Evolutionary conservation across 2,113 vertebrate species (phyloP).

Genomic region (Cyphomyrus discorhynchus): DNA sequence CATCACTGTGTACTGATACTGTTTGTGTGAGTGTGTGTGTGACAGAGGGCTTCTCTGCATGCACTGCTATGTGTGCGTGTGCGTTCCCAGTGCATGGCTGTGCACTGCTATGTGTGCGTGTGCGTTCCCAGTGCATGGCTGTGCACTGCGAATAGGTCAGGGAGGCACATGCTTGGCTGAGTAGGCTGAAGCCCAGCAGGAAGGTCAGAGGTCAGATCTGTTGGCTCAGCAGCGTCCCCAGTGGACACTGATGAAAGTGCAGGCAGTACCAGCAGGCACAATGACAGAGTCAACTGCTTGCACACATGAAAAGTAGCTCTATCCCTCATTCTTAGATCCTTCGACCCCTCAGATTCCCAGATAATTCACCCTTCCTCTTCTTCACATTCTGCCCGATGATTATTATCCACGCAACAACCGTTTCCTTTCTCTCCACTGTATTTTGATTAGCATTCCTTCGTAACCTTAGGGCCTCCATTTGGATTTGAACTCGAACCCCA

Average conservation of each 20-base stretch:
- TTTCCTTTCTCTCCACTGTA: neutral
- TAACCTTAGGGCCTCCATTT: neutral
- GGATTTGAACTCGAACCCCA: neutral
- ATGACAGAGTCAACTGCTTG: neutral
- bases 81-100: neutral
- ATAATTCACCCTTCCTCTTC: neutral
- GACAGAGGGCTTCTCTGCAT: neutral
- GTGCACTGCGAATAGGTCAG: neutral
- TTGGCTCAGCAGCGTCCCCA: neutral
- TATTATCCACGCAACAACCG: too few relatives aligned
- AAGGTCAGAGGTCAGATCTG: neutral
- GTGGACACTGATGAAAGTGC: neutral
- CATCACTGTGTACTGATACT: neutral
- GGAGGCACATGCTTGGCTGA: conserved; percentile 9
- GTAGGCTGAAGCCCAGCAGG: conserved; percentile 2
- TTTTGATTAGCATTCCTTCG: neutral
- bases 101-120: neutral
- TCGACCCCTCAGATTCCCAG: neutral
- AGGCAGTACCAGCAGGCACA: neutral
- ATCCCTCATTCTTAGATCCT: neutral
- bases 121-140: neutral
- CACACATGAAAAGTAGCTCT: neutral
- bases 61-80: neutral
- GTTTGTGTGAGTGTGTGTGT: neutral
- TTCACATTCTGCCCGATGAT: too few relatives aligned